phyloP scores from a whole-genome alignment of 2,888 invertebrate genomes.

The Auanema freiburgensis region DNA sequence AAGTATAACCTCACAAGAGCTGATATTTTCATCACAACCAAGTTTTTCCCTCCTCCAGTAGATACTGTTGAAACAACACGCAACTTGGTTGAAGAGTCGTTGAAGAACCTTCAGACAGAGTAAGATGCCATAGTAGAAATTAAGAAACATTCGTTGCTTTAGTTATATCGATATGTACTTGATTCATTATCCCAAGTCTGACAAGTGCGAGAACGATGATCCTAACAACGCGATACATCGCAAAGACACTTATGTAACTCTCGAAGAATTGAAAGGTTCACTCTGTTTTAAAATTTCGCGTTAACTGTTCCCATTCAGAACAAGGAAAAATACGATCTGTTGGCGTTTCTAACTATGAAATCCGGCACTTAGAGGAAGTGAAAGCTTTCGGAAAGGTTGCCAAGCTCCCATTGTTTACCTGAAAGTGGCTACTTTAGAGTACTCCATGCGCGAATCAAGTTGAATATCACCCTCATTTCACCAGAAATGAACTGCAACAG shows the following conservation, averaged over 20 bases:
- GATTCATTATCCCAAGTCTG: slow-evolving; percentile 81
- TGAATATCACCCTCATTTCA: slow-evolving; percentile 67
- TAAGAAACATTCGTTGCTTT: not conserved
- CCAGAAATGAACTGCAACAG: slow-evolving; percentile 62
- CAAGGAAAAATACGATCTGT: slow-evolving; percentile 72
- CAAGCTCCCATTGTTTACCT: not conserved
- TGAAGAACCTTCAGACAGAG: slow-evolving; percentile 45
- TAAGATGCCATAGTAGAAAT: slow-evolving; percentile 16
- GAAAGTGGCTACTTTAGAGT: not conserved
- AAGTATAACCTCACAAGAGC: slow-evolving; percentile 74
- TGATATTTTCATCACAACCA: slow-evolving; percentile 81
- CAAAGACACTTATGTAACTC: slow-evolving; percentile 73
- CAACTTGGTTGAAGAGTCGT: slow-evolving; percentile 46
- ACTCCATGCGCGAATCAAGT: slow-evolving; percentile 57
- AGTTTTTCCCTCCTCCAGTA: slow-evolving; percentile 68
- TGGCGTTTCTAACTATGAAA: slow-evolving; percentile 81
- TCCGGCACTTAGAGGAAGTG: slow-evolving; percentile 75
- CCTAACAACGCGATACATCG: slow-evolving; percentile 72
- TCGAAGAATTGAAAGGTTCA: slow-evolving; percentile 70
- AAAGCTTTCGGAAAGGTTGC: slow-evolving; percentile 33
- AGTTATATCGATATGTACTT: slow-evolving; percentile 66
- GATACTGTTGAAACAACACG: slow-evolving; percentile 28
- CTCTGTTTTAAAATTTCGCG: not conserved
- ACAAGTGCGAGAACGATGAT: slow-evolving; percentile 66
- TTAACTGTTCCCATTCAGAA: slow-evolving; percentile 30